Conservation (phyloP, 2,113 vertebrate genomes). For the Calypte anna region DNA sequence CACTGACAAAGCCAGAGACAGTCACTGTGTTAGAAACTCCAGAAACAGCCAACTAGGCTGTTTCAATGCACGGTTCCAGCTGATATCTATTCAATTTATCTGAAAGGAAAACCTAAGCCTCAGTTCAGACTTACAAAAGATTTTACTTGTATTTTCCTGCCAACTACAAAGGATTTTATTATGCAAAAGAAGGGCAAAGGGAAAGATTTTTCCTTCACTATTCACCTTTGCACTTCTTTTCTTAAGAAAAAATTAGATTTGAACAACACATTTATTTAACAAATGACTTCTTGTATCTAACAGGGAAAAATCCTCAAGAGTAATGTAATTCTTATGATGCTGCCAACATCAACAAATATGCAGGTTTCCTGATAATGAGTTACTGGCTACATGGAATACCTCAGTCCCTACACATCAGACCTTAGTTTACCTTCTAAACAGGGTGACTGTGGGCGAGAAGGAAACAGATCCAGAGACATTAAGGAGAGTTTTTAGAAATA, state of each 20-base stretch:
- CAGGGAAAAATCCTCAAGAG: not conserved
- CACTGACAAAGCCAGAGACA: not conserved
- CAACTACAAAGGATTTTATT: slow-evolving; percentile 13
- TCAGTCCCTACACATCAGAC: not conserved
- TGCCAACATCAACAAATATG: slow-evolving; percentile 9
- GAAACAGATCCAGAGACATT: not conserved
- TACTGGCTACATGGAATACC: not conserved
- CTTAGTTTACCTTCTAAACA: not conserved
- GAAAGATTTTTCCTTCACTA: not conserved
- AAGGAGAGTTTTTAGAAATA: not conserved
- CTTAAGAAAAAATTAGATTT: not conserved
- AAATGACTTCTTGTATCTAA: not conserved
- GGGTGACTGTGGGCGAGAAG: not conserved
- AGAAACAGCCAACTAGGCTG: not conserved
- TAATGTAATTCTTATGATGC: not conserved
- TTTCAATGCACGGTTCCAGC: not conserved
- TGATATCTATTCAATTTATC: not conserved
- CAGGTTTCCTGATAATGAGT: not conserved
- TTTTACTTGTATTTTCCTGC: not conserved
- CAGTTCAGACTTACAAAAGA: not conserved
- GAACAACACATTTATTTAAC: not conserved
- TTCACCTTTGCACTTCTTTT: not conserved
- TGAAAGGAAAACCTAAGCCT: not conserved
- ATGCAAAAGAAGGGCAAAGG: not conserved
- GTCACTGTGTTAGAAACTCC: not conserved